phyloP scores from a whole-genome alignment of 2,888 invertebrate species.

The Blomia tropicalis region DNA sequence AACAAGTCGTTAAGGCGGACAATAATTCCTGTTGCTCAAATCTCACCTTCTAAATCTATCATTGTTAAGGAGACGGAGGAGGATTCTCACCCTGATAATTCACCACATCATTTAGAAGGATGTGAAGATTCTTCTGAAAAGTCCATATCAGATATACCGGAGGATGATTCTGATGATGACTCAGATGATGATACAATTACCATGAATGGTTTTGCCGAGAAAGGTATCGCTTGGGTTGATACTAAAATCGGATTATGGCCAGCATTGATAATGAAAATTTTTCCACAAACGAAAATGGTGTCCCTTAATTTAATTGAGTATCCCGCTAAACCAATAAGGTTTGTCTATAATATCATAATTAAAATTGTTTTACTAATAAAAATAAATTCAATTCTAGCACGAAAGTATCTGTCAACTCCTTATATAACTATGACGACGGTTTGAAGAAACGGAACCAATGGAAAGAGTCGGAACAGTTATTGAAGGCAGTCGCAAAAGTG shows the following conservation, averaged over 20 bases:
- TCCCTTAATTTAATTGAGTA: slow-evolving; percentile 21
- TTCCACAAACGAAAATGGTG: slow-evolving; percentile 17
- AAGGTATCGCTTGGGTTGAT: slow-evolving; percentile 26
- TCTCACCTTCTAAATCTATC: too few relatives aligned
- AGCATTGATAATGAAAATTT: slow-evolving; percentile 21
- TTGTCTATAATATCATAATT: not conserved
- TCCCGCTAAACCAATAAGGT: slow-evolving; percentile 20
- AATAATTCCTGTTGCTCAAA: too few relatives aligned
- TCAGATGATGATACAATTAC: not conserved
- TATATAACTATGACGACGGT: too few relatives aligned
- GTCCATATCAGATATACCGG: too few relatives aligned
- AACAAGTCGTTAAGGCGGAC: not conserved
- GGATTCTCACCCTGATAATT: not conserved
- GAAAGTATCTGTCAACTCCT: too few relatives aligned
- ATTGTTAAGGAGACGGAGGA: not conserved
- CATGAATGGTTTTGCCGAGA: slow-evolving; percentile 30
- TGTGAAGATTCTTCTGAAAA: not conserved
- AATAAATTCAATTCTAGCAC: too few relatives aligned
- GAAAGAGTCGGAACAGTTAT: too few relatives aligned
- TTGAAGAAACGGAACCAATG: too few relatives aligned
- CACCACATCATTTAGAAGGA: not conserved
- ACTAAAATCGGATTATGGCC: slow-evolving; percentile 21
- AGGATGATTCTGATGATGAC: slow-evolving; percentile 7
- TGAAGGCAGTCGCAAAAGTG: too few relatives aligned
- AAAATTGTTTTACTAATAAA: too few relatives aligned